Evolutionary conservation across 2,797 vertebrate species (phyloP), one percentile per base, ranked within the genome.

Genomic region (Sebastolobus alascanus): DNA sequence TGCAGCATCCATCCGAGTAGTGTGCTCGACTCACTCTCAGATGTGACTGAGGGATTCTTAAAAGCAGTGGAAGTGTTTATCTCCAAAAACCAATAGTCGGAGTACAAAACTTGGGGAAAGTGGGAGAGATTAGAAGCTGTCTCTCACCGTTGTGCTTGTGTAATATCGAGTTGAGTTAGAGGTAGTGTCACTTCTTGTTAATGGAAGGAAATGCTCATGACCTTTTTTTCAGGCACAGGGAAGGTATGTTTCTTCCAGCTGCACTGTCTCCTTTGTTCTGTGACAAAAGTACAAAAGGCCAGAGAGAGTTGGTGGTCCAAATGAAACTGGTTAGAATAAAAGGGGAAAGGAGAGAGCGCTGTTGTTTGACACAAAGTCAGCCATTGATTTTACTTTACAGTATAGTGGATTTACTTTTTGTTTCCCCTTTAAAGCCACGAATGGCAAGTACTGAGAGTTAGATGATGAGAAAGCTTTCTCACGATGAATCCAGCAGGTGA

Each of bases 61-160:
- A 90, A 90, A 78, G 83, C 59, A 5, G 55, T 4, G n/a, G 79
- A 86, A 89, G 77, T 88, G 88, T 86, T 92, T 89, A 91, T 92
- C 87, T 89, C 67, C 60, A 29, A 69, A 79, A 82, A 80, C 73
- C 88, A 80, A 81, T 70, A 81, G 75, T 78, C n/a, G 0, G 66
- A 87, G 85, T 65, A 71, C 27, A 88, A 83, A 90, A 86, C 46
- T 80, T 71, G 20, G 31, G 37, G 43, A 65, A 46, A 84, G 84
- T 11, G 65, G 76, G 8, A 43, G 46, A 86, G 87, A 90, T 92
- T 76, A 85, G 79, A 87, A 40, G 75, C 61, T 67, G 86, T 84
- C 80, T 71, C 55, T 79, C 75, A 80, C 54, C 6, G 8, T 72
- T 1, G 6, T 20, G 54, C 67, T 18, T 71, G 35, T 69, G 77